Conservation (phyloP, 2,888 invertebrate species). For the Dynastes tityus region DNA sequence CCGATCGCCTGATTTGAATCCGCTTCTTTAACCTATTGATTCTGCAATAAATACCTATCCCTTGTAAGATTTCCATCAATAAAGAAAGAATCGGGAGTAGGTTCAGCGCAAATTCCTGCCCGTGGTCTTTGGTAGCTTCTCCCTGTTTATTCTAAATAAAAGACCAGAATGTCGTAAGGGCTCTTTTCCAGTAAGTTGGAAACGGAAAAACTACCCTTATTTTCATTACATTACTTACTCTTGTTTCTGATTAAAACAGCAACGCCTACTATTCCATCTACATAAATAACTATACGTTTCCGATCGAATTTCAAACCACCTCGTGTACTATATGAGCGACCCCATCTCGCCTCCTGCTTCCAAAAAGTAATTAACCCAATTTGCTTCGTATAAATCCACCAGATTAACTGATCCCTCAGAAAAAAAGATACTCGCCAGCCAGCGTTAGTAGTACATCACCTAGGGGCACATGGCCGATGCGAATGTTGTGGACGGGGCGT, state of each 20-base stretch:
- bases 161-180: too few species aligned
- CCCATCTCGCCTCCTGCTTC: not conserved
- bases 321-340: slow-evolving; percentile 7
- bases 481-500: not conserved
- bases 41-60: too few species aligned
- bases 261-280: not conserved
- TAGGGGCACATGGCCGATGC: not conserved
- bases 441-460: slow-evolving; percentile 18
- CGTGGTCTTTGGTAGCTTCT: too few species aligned
- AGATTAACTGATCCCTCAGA: slow-evolving; percentile 21
- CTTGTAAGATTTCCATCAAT: too few species aligned
- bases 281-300: not conserved
- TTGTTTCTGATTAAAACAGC: not conserved
- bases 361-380: slow-evolving; percentile 33
- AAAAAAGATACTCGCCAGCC: slow-evolving; percentile 15
- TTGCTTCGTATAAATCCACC: slow-evolving; percentile 29
- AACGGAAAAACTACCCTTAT: too few species aligned
- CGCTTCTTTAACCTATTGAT: too few species aligned
- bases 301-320: slow-evolving; percentile 10
- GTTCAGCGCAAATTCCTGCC: too few species aligned
- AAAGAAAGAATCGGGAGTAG: too few species aligned
- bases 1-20: too few species aligned
- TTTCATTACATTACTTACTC: not conserved
- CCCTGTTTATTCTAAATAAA: too few species aligned
- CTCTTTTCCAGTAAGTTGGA: too few species aligned